Evolutionary conservation across 2,888 invertebrate genomes (phyloP).

Genomic region (Parnassius glacialis): DNA sequence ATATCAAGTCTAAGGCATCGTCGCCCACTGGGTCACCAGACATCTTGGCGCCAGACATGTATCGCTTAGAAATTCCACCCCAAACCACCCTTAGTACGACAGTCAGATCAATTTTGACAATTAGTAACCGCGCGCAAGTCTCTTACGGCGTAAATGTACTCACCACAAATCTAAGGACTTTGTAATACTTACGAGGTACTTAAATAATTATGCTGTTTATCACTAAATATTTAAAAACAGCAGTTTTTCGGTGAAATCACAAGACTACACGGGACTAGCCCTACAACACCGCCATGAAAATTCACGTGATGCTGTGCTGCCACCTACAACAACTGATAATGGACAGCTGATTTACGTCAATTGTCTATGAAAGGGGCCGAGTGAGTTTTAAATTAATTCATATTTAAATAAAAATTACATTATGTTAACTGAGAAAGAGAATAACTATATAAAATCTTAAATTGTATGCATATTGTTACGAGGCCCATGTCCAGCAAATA

Average conservation of each 20-base stretch:
- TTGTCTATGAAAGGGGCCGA: constrained; percentile 63
- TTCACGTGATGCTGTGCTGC: constrained; percentile 84
- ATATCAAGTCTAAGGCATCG: constrained; percentile 53
- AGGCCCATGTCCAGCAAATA: no score
- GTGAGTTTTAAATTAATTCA: no score
- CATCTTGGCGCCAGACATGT: constrained; percentile 65
- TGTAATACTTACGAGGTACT: constrained; percentile 69
- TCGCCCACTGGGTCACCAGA: constrained; percentile 64
- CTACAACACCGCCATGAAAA: constrained; percentile 81
- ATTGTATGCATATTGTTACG: no score
- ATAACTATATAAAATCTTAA: no score
- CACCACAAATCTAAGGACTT: constrained; percentile 35
- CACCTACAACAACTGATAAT: constrained; percentile 73
- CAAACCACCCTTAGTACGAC: constrained; percentile 61
- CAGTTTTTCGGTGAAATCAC: constrained; percentile 79
- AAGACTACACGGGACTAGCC: constrained; percentile 80
- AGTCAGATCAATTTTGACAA: constrained; percentile 67
- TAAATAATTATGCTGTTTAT: constrained; percentile 74
- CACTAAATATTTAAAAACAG: constrained; percentile 71
- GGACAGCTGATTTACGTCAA: constrained; percentile 81
- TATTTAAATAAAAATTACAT: no score
- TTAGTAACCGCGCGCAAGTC: constrained; percentile 67
- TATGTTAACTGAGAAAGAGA: no score
- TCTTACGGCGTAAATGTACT: constrained; percentile 33
- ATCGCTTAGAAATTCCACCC: constrained; percentile 57